phyloP scores from a whole-genome alignment of 2,113 vertebrate species.

The Myanophis thanlyinensis region DNA sequence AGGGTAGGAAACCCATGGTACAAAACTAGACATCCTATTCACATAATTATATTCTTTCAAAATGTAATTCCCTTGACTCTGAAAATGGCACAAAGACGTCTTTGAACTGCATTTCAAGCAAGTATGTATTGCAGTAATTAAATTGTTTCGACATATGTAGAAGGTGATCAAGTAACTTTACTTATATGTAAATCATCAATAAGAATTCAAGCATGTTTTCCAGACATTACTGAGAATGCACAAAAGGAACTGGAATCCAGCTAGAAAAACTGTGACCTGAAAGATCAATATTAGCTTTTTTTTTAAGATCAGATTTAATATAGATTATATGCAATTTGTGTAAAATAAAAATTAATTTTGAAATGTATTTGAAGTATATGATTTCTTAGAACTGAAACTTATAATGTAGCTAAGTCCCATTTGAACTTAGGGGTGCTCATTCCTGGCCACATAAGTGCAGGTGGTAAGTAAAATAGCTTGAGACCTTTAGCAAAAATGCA shows the following conservation, averaged over 20 bases:
- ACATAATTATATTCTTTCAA: background rate
- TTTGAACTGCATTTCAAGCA: background rate
- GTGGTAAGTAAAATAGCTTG: background rate
- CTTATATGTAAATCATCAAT: background rate
- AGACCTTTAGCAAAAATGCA: background rate
- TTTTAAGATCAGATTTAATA: background rate
- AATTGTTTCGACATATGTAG: background rate
- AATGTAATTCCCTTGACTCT: too few species aligned
- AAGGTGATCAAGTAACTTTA: background rate
- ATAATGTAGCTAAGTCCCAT: background rate
- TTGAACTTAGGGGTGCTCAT: background rate
- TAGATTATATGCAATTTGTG: background rate
- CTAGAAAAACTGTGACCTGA: background rate
- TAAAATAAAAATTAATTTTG: background rate
- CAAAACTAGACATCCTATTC: background rate
- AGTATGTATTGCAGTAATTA: background rate
- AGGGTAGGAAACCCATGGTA: background rate
- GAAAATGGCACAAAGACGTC: background rate
- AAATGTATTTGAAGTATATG: background rate
- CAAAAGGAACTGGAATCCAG: background rate
- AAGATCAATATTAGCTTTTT: background rate
- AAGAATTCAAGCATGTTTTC: background rate
- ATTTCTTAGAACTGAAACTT: background rate
- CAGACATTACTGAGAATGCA: background rate
- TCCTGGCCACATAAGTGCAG: background rate